Percentiles rank a stretch among this genome's conserved stretches.
These are phyloP conservation scores for Psophia crepitans DNA, from an alignment of 2,113 vertebrate genomes.

Conservation along the genomic window DNA sequence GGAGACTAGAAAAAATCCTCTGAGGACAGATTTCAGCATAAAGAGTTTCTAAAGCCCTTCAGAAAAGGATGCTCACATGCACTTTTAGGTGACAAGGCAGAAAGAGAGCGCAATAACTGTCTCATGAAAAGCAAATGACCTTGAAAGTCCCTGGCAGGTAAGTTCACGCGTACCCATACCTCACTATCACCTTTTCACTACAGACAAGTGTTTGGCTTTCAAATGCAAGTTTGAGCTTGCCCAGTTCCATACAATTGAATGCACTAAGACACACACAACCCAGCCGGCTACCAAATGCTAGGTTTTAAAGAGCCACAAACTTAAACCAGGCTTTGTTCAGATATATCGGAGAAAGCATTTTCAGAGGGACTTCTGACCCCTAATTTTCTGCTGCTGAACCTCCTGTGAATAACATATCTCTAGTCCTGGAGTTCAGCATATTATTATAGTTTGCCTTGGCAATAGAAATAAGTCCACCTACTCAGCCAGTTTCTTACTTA, in stretches of 20 bases:
- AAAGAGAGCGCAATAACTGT: fast-evolving
- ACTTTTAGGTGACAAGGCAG: background rate
- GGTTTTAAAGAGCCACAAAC: background rate
- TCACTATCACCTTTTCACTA: background rate
- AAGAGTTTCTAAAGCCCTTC: background rate
- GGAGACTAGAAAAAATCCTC: background rate
- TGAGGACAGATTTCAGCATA: background rate
- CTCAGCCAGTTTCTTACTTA: conserved; percentile 28
- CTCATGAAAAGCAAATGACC: background rate
- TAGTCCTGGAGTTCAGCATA: background rate
- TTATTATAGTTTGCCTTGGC: background rate
- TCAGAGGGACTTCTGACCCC: background rate
- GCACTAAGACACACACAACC: background rate
- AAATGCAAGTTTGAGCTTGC: background rate
- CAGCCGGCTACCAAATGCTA: background rate
- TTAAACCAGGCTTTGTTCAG: background rate
- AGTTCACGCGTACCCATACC: background rate
- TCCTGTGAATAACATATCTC: background rate
- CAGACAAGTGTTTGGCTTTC: background rate
- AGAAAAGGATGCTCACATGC: fast-evolving
- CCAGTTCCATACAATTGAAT: background rate
- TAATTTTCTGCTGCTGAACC: background rate
- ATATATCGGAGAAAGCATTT: background rate
- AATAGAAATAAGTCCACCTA: background rate
- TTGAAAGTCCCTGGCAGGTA: background rate